A percentile compares a stretch with the other conserved stretches of the same genome.
phyloP scores from a whole-genome alignment of 2,888 invertebrate genomes.

The Apodemia zela region DNA sequence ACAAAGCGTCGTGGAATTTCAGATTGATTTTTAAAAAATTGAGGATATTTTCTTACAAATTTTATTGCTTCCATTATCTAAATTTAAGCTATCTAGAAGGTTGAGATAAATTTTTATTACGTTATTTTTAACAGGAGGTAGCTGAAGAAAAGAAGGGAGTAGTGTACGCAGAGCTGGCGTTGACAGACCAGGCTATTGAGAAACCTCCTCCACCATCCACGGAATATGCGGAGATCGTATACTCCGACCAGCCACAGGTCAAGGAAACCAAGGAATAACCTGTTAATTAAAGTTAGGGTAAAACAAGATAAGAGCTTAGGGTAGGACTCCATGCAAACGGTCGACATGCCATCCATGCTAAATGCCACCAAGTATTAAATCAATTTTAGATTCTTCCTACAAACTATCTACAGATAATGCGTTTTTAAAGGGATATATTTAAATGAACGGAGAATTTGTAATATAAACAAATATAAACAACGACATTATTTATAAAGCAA shows the following conservation, averaged over 20 bases:
- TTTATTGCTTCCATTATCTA: too few relatives aligned
- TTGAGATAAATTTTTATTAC: too few relatives aligned
- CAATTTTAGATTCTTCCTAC: too few relatives aligned
- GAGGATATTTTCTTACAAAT: too few relatives aligned
- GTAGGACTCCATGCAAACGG: neutral
- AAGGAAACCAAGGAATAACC: constrained; percentile 58
- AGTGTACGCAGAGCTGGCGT: constrained; percentile 87
- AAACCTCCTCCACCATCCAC: constrained; percentile 74
- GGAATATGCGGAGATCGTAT: constrained; percentile 91
- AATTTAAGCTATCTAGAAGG: too few relatives aligned
- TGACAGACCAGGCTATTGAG: constrained; percentile 64
- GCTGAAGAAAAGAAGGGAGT: constrained; percentile 82
- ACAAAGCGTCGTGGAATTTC: too few relatives aligned
- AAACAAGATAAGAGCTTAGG: neutral
- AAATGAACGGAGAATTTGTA: too few relatives aligned
- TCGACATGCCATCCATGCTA: neutral
- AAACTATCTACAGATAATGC: too few relatives aligned
- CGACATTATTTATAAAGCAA: too few relatives aligned
- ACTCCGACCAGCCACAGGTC: constrained; percentile 76
- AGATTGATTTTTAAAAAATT: too few relatives aligned
- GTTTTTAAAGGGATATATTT: too few relatives aligned
- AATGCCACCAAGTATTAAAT: neutral
- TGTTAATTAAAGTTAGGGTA: neutral
- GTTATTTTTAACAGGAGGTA: constrained; percentile 43
- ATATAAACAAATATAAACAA: too few relatives aligned